Conservation (phyloP, 2,797 vertebrate species). For the Coluber constrictor region DNA sequence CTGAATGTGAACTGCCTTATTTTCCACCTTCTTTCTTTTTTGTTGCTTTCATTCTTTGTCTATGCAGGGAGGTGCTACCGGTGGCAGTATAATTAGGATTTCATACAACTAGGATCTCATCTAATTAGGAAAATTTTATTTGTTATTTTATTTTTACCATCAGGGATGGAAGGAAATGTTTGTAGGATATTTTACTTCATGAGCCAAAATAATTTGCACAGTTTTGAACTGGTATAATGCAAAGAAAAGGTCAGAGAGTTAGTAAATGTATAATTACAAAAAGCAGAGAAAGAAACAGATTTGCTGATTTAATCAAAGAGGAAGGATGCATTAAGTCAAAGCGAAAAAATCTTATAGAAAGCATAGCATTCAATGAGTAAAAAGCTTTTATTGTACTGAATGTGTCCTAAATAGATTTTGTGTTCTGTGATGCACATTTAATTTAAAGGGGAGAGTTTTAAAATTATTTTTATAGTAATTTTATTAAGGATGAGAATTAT, state of each 20-base stretch:
- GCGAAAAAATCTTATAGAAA: background rate
- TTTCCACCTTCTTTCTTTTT: background rate
- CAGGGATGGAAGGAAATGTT: background rate
- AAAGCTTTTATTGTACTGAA: background rate
- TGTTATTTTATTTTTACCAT: background rate
- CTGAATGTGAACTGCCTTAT: background rate
- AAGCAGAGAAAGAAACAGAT: background rate
- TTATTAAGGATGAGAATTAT: background rate
- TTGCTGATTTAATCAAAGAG: background rate
- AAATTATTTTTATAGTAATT: background rate
- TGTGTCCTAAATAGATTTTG: background rate
- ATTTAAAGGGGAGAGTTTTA: background rate
- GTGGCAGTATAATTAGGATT: background rate
- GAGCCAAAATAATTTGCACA: background rate
- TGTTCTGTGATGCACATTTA: background rate
- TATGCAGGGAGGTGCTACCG: background rate
- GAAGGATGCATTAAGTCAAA: background rate
- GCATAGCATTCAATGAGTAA: background rate
- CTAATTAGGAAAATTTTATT: background rate
- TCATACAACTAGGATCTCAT: background rate
- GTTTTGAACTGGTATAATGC: background rate
- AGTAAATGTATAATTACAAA: background rate
- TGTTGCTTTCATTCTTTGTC: background rate
- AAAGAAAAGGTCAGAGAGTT: background rate
- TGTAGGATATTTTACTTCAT: background rate